Percentiles rank a stretch among this genome's conserved stretches.
phyloP scores from a whole-genome alignment of 1,140 invertebrate genomes.

The Drosophila fuyamai region DNA sequence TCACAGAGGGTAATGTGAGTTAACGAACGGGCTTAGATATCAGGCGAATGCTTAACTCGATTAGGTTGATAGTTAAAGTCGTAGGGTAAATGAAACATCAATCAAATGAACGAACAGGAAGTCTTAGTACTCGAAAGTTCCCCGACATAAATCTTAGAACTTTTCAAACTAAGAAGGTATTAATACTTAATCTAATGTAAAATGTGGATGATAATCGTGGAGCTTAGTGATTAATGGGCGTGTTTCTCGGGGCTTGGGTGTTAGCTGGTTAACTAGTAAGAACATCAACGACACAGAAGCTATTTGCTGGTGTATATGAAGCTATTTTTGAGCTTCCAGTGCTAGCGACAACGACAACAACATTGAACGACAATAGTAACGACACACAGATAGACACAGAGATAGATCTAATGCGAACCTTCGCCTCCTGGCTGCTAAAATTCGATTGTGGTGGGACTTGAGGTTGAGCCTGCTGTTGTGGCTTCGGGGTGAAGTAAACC shows the following conservation, averaged over 20 bases:
- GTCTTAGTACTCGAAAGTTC: background rate
- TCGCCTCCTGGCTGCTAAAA: constrained; percentile 73
- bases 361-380: constrained; percentile 58
- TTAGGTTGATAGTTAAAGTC: constrained; percentile 18
- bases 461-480: constrained; percentile 16
- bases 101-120: constrained; percentile 9
- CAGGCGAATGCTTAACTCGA: constrained; percentile 39
- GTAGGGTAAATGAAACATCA: constrained; percentile 11
- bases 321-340: constrained; percentile 31
- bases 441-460: constrained; percentile 20
- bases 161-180: background rate
- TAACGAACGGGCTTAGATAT: constrained; percentile 32
- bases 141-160: too few species aligned
- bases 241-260: background rate
- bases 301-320: constrained; percentile 13
- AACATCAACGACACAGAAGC: constrained; percentile 27
- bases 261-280: constrained; percentile 19
- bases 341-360: constrained; percentile 63
- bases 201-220: constrained; percentile 20
- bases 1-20: constrained; percentile 19
- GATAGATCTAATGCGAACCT: constrained; percentile 72
- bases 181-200: background rate
- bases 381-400: constrained; percentile 48
- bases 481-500: constrained; percentile 53
- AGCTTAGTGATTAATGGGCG: constrained; percentile 18